Percentiles rank a stretch among this genome's conserved stretches.
Evolutionary conservation across 2,888 invertebrate species (phyloP).

Genomic region (Acronicta psi): DNA sequence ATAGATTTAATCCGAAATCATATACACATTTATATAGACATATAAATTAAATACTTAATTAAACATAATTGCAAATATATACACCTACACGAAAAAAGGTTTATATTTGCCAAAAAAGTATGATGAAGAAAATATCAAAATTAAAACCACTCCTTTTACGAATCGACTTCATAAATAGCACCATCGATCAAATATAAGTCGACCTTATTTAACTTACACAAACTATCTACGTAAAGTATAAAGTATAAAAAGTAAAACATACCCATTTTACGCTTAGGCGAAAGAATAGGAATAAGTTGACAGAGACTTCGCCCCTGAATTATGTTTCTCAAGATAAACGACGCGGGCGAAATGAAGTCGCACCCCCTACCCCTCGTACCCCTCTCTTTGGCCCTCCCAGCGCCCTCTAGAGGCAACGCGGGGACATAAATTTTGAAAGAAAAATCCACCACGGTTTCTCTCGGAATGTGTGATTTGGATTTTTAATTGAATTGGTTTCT

Average conservation of each 20-base stretch:
- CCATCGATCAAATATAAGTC: slow-evolving; percentile 39
- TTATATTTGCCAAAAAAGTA: background rate
- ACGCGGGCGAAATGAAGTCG: slow-evolving; percentile 93
- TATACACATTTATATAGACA: too few species aligned
- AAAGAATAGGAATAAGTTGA: slow-evolving; percentile 90
- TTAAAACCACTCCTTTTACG: slow-evolving; percentile 8
- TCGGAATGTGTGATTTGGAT: slow-evolving; percentile 87
- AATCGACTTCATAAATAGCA: slow-evolving; percentile 36
- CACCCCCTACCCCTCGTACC: slow-evolving; percentile 74
- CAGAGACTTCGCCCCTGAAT: slow-evolving; percentile 90
- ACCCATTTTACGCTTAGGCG: slow-evolving; percentile 87
- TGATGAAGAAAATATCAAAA: slow-evolving; percentile 1
- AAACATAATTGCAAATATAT: too few species aligned
- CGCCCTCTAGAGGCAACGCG: slow-evolving; percentile 78
- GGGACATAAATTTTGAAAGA: slow-evolving; percentile 87
- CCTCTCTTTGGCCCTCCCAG: slow-evolving; percentile 58
- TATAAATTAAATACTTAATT: too few species aligned
- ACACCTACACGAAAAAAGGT: too few species aligned
- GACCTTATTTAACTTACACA: slow-evolving; percentile 36
- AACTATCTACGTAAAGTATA: slow-evolving; percentile 49
- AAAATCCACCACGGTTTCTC: slow-evolving; percentile 86
- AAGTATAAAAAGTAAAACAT: slow-evolving; percentile 75
- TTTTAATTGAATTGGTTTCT: slow-evolving; percentile 85
- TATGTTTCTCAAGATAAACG: slow-evolving; percentile 92
- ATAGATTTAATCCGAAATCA: too few species aligned